Base-by-base conservation (phyloP, 2,888 invertebrate genomes). In the Pseudococcus longispinus region DNA sequence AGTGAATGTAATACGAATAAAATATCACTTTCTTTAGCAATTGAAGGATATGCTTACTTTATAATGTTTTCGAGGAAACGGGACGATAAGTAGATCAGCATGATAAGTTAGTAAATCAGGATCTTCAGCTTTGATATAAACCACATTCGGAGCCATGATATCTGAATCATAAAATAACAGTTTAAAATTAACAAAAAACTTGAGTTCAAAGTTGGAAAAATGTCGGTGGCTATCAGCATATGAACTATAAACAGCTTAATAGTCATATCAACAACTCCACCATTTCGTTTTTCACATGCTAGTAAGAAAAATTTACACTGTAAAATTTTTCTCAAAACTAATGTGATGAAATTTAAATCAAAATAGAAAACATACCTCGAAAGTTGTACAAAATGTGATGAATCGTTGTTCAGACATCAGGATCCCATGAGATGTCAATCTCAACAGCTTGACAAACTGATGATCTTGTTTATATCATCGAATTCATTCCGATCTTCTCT, bases 401-500 rank as follows among this genome's bases (percentile, higher is more conserved):
- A 94, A 91, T 98, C 99, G 91, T 99, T 99, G 92, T 99, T 99
- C 89, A 99, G 92, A 91, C 98, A 99, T 0, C 99, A 99, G 91
- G 99, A 99, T 0, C 99, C 99, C 90, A 99, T 99, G 89, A 99
- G 94, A 91, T 99, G 99, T 99, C 99, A 0, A 99, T 99, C 88
- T 99, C 93, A 89, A 99, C 97, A 3, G 99, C 99, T 90, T 99
- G 99, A 11, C 99, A 93, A 89, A 99, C n/a, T 99, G 88, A 99
- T 99, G 90, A 99, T 99, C 92, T 99, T 99, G 91, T 99, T 99
- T 89, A 99, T 99, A 90, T 99, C 99, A 92, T 99, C 99, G 90
- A 99, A 99, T 92, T 99, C 99, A 92, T 99, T 99, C 99, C 99
- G 99, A 91, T 99, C 99, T 92, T 99, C 99, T n/a, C n/a, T n/a